Conservation (phyloP, 2,888 invertebrate species). For the Lasioglossum villosulum region DNA sequence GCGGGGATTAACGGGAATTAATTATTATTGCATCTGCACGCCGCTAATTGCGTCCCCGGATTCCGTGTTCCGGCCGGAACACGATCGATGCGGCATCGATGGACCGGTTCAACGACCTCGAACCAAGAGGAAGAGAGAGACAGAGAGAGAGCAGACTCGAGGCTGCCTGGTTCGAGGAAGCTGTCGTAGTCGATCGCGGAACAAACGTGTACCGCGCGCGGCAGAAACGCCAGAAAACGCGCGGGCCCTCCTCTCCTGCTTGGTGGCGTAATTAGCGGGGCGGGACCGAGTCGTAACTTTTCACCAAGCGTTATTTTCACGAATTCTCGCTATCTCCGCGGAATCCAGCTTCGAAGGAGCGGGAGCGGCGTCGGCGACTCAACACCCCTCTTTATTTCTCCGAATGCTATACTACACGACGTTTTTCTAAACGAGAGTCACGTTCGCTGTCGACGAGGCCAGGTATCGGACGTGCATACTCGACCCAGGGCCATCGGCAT, state of each 20-base stretch:
- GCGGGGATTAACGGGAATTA: conserved; percentile 71
- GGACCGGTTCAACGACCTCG: conserved; percentile 47
- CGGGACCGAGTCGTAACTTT: conserved; percentile 20
- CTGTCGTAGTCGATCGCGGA: conserved; percentile 13
- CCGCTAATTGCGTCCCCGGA: conserved; percentile 63
- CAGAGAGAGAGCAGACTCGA: not conserved
- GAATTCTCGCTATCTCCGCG: conserved; percentile 6
- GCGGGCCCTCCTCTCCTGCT: not conserved
- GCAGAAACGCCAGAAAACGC: conserved; percentile 1
- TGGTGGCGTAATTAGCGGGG: conserved; percentile 26
- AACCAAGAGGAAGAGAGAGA: not conserved
- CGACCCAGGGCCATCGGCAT: conserved; percentile 70
- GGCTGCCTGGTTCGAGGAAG: conserved; percentile 7
- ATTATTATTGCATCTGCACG: conserved; percentile 68
- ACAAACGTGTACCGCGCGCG: not conserved
- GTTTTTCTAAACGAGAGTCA: conserved; percentile 42
- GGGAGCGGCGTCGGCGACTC: not conserved
- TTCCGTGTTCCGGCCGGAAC: conserved; percentile 31
- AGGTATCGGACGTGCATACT: conserved; percentile 54
- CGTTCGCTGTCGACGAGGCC: conserved; percentile 21
- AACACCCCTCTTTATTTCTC: conserved; percentile 19
- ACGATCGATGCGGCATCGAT: conserved; percentile 50
- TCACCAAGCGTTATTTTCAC: conserved; percentile 11
- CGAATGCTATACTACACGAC: conserved; percentile 24
- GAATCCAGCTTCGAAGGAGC: conserved; percentile 13